Conservation (phyloP, 2,888 invertebrate species). For the Eupithecia tripunctaria region DNA sequence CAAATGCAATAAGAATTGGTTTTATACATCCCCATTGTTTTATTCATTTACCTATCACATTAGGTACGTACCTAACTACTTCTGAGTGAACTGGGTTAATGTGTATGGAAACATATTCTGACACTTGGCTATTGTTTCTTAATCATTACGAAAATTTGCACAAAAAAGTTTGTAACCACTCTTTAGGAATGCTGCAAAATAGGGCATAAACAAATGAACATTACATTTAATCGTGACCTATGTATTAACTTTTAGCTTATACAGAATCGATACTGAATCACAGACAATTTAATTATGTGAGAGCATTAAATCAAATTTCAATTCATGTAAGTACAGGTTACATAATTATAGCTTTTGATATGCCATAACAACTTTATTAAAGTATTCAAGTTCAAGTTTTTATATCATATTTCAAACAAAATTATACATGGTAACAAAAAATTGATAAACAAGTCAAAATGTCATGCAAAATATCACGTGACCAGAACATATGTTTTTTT, state of each 20-base stretch:
- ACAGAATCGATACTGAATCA: background rate
- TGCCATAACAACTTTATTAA: constrained; percentile 8
- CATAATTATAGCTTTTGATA: constrained; percentile 23
- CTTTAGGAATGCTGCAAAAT: background rate
- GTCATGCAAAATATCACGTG: background rate
- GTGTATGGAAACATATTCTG: constrained; percentile 22
- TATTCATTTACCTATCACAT: constrained; percentile 3
- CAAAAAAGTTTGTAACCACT: background rate
- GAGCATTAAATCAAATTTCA: background rate
- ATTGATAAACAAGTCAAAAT: background rate
- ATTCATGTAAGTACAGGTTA: background rate
- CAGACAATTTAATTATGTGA: background rate
- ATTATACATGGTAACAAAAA: background rate
- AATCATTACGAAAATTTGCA: constrained; percentile 53
- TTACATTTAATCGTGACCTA: background rate
- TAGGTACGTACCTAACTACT: background rate
- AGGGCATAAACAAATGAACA: no score
- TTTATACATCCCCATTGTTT: constrained; percentile 6
- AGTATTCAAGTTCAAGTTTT: constrained; percentile 5
- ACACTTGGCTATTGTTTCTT: constrained; percentile 60
- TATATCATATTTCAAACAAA: background rate
- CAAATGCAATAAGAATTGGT: background rate
- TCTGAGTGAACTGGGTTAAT: constrained; percentile 38
- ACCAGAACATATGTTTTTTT: background rate
- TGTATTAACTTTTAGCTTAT: background rate